A percentile compares a stretch with the other conserved stretches of the same genome.
phyloP scores from a whole-genome alignment of 2,113 vertebrate species.

The Phocoena phocoena region DNA sequence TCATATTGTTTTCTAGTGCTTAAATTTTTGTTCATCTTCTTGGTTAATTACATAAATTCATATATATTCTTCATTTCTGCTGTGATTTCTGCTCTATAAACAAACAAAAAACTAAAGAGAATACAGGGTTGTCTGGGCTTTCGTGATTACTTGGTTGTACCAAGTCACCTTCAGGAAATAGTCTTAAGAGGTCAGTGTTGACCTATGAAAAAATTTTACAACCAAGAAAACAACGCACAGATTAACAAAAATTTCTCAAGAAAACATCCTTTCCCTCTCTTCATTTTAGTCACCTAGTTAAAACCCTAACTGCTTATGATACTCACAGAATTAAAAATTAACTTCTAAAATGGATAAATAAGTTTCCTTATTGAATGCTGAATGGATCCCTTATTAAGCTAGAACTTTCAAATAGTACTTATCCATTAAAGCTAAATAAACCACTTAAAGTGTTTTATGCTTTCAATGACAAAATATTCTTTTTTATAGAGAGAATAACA shows the following conservation, averaged over 20 bases:
- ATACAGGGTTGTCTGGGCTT: background rate
- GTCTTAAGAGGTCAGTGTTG: background rate
- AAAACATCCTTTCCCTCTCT: background rate
- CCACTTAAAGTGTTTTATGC: background rate
- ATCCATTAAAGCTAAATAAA: background rate
- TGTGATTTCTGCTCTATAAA: background rate
- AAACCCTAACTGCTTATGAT: background rate
- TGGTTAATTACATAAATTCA: background rate
- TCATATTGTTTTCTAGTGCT: background rate
- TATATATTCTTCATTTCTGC: background rate
- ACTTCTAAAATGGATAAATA: background rate
- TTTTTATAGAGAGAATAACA: slow-evolving; percentile 28
- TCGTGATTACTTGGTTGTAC: background rate
- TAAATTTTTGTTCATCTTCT: slow-evolving; percentile 2
- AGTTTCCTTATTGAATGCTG: background rate
- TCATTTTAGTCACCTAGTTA: background rate
- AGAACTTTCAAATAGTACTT: background rate
- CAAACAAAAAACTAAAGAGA: background rate
- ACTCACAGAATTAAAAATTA: slow-evolving; percentile 22
- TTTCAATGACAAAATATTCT: slow-evolving; percentile 6
- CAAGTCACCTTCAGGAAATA: background rate
- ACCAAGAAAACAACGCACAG: slow-evolving; percentile 1
- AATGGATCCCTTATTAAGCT: background rate
- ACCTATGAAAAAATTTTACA: background rate
- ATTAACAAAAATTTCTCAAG: background rate